Evolutionary conservation across 1,140 invertebrate genomes (phyloP), one percentile per base, ranked within the genome.

Genomic region (Brachionus sp.): DNA sequence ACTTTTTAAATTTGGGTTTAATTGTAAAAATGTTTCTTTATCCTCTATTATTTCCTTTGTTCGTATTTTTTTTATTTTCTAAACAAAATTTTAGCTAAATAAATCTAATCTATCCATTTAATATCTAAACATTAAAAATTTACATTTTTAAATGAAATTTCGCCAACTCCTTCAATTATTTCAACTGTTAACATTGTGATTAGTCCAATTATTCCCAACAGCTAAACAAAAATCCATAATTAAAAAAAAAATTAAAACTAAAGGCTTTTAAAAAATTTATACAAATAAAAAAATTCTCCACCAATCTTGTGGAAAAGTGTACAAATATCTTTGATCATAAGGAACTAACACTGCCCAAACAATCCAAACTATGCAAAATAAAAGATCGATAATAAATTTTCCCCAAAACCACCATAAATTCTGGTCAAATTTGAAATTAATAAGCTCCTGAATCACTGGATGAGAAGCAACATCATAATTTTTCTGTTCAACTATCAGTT

Each of bases 291-390:
- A 77, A 25, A 77, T 1, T 19, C 73, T 10, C 73, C 73, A 77
- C 73, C 73, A 77, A 19, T 77, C 39, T 44, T 77, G 39, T 12
- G 73, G 73, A 44, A 77, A 77, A 77, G 13, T 53, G 37, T 77
- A 77, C 3, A 44, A 3, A 77, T 46, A 19, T 42, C 25, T 77
- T 44, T 12, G 5, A 19, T 77, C 37, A 53, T 46, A 77, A 5
- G 13, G 16, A 29, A 77, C 44, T 10, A 77, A 33, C 6, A 77
- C 37, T 12, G 33, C 73, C 23, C 29, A 42, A n/a, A 77, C 7
- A 77, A 42, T 77, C 73, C 73, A 77, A 53, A 77, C 19, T n/a
- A 77, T 12, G 29, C 73, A 53, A 42, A 35, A 77, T 7, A 77
- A 29, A 19, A 46, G 6, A 29, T 77, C 39, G 4, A 29, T 16